These are phyloP conservation scores for Antedon mediterranea DNA, from an alignment of 53 echinoderm and acorn worm genomes.

Conservation along the genomic window DNA sequence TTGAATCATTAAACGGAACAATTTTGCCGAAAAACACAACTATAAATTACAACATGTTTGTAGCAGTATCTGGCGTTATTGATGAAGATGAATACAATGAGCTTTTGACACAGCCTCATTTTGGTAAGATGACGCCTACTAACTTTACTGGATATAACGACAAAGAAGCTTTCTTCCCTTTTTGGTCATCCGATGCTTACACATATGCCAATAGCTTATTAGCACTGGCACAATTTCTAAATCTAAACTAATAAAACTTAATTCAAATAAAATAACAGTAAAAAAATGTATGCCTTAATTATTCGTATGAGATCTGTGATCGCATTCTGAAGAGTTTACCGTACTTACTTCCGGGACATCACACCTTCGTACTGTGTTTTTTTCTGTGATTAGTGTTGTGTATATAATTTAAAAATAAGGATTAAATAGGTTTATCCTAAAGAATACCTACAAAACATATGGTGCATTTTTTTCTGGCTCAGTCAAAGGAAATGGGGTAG, in stretches of 20 bases:
- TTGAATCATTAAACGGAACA: conserved; percentile 25
- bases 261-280: no score
- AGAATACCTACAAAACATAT: conserved; percentile 11
- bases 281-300: no score
- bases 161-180: not conserved
- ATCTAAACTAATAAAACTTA: not conserved
- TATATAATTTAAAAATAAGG: no score
- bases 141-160: conserved; percentile 9
- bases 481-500: conserved; percentile 5
- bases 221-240: conserved; percentile 5
- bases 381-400: no score
- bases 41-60: not conserved
- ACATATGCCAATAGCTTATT: conserved; percentile 9
- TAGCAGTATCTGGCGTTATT: conserved; percentile 8
- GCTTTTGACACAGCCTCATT: conserved; percentile 1
- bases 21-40: conserved; percentile 18
- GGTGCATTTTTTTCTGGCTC: conserved; percentile 23
- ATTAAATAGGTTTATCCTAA: conserved; percentile 6
- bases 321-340: no score
- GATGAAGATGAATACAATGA: conserved; percentile 4
- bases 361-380: no score
- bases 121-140: conserved; percentile 8
- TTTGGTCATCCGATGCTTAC: conserved; percentile 17
- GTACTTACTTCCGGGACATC: no score
- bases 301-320: no score